These are phyloP conservation scores for Caenorhabditis inopinata DNA, from an alignment of 1,140 invertebrate species.

Conservation along the genomic window DNA sequence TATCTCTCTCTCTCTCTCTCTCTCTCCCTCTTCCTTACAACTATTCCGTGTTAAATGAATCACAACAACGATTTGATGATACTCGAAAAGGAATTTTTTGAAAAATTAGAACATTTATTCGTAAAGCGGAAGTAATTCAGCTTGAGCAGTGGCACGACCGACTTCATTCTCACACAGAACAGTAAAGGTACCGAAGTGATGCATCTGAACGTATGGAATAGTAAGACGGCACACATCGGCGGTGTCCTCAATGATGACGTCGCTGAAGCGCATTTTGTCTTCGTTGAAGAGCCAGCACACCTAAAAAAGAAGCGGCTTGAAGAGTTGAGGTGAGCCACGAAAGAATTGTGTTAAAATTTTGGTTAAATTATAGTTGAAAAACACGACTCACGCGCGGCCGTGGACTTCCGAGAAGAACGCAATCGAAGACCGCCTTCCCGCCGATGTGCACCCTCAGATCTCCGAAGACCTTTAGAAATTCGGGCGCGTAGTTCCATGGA, in stretches of 20 bases:
- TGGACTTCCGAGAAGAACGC: constrained; percentile 63
- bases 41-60: constrained; percentile 25
- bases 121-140: constrained; percentile 52
- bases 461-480: constrained; percentile 63
- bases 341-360: no score
- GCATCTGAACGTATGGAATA: constrained; percentile 57
- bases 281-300: constrained; percentile 66
- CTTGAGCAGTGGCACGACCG: constrained; percentile 60
- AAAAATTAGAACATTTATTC: constrained; percentile 7
- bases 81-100: background rate
- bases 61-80: background rate
- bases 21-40: background rate
- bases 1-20: background rate
- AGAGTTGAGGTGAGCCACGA: background rate
- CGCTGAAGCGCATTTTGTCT: constrained; percentile 62
- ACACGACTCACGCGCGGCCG: constrained; percentile 52
- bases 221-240: constrained; percentile 60
- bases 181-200: constrained; percentile 59
- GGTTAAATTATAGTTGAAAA: no score
- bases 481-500: constrained; percentile 61
- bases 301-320: constrained; percentile 39
- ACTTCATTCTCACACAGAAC: constrained; percentile 66
- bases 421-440: constrained; percentile 63
- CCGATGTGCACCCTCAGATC: constrained; percentile 61
- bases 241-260: constrained; percentile 62